phyloP scores from a whole-genome alignment of 2,888 invertebrate genomes.

The Hyposoter didymator region DNA sequence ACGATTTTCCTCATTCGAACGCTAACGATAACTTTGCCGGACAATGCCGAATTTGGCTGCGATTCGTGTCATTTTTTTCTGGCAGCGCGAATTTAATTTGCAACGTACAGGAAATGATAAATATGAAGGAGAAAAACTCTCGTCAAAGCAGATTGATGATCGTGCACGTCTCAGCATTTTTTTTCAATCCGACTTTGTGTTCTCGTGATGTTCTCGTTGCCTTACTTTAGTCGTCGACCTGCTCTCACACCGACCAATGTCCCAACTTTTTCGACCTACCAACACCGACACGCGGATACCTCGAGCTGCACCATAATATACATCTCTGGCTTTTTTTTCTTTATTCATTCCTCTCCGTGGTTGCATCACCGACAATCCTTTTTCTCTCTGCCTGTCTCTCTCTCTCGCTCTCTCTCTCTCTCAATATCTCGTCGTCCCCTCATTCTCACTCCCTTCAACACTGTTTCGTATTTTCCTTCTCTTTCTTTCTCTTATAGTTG shows the following conservation, averaged over 20 bases:
- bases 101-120: neutral
- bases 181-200: neutral
- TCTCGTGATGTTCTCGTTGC: constrained; percentile 12
- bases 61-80: neutral
- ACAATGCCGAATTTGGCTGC: neutral
- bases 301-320: constrained; percentile 41
- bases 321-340: constrained; percentile 59
- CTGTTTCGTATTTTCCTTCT: constrained; percentile 18
- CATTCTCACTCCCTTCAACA: constrained; percentile 64
- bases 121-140: neutral
- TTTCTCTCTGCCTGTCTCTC: constrained; percentile 1
- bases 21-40: neutral
- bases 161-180: neutral
- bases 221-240: constrained; percentile 29
- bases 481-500: constrained; percentile 64
- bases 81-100: neutral
- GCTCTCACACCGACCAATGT: constrained; percentile 47
- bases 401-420: neutral
- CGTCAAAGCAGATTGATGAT: neutral
- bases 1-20: too few species aligned
- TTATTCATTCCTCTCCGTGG: constrained; percentile 47
- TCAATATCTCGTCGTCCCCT: constrained; percentile 20
- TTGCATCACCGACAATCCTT: constrained; percentile 35
- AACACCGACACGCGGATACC: constrained; percentile 6
- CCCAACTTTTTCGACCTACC: constrained; percentile 37